Conservation (phyloP, 2,888 invertebrate genomes). For the Balanococcus diminutus region DNA sequence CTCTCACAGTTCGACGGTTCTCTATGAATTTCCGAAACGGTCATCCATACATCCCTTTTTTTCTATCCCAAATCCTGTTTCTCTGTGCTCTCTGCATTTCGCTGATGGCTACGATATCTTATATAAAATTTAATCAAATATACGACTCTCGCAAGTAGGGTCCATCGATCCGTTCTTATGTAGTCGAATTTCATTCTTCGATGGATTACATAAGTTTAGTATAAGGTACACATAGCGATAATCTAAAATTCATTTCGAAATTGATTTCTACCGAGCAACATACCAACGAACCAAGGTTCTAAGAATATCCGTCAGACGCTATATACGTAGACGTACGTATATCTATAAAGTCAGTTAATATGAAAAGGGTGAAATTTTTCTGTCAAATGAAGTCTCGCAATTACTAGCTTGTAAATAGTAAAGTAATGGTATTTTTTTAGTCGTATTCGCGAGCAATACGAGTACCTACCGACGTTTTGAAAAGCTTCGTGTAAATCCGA, state of each 20-base stretch:
- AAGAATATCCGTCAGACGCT: not conserved
- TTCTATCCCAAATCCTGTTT: not conserved
- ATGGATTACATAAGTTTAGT: too few relatives aligned
- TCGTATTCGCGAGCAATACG: not conserved
- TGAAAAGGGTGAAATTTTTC: not conserved
- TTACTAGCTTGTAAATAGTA: not conserved
- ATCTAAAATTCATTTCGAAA: not conserved
- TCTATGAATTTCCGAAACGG: conserved; percentile 28
- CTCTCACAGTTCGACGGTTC: not conserved
- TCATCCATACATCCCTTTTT: conserved; percentile 37
- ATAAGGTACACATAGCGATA: too few relatives aligned
- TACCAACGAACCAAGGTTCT: not conserved
- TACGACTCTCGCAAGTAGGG: too few relatives aligned
- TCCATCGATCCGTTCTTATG: too few relatives aligned
- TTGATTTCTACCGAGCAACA: not conserved
- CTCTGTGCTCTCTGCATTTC: not conserved
- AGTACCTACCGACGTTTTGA: not conserved
- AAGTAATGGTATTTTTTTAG: not conserved
- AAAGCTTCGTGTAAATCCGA: not conserved
- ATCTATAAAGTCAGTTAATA: not conserved
- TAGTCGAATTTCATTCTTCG: too few relatives aligned
- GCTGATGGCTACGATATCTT: too few relatives aligned
- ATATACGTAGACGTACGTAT: not conserved
- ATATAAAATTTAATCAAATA: too few relatives aligned
- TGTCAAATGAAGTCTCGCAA: not conserved